Evolutionary conservation across 2,888 invertebrate genomes (phyloP).

Genomic region (Hedya salicella): DNA sequence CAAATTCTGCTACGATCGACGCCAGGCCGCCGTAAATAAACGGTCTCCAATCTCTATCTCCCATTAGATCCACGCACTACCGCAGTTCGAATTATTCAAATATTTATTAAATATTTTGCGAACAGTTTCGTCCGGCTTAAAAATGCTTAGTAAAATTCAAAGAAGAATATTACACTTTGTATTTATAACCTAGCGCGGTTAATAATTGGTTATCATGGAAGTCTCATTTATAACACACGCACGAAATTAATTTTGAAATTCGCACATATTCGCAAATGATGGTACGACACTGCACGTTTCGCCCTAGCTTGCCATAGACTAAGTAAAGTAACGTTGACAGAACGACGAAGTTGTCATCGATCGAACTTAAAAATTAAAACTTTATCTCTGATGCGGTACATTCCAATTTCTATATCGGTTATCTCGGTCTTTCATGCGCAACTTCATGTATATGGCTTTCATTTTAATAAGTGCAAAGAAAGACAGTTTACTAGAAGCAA

Average conservation of each 20-base stretch:
- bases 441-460: no score
- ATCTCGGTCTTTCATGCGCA: background rate
- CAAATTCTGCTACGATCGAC: slow-evolving; percentile 96
- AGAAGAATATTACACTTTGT: background rate
- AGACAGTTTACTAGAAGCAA: no score
- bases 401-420: background rate
- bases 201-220: background rate
- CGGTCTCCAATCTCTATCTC: slow-evolving; percentile 94
- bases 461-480: no score
- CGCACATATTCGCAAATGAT: slow-evolving; percentile 32
- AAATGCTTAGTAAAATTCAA: background rate
- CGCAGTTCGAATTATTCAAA: slow-evolving; percentile 23
- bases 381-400: background rate
- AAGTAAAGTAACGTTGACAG: background rate
- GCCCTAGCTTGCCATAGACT: slow-evolving; percentile 31
- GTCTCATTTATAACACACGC: background rate
- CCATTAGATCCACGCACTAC: slow-evolving; percentile 85
- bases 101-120: slow-evolving; percentile 34
- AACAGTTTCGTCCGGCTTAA: slow-evolving; percentile 26
- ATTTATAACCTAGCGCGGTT: background rate
- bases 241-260: slow-evolving; percentile 28
- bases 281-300: slow-evolving; percentile 35
- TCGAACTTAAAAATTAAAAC: background rate
- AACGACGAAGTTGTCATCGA: background rate
- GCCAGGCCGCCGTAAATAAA: slow-evolving; percentile 97